phyloP scores from a whole-genome alignment of 2,888 invertebrate species.

The Caenorhabditis angaria region DNA sequence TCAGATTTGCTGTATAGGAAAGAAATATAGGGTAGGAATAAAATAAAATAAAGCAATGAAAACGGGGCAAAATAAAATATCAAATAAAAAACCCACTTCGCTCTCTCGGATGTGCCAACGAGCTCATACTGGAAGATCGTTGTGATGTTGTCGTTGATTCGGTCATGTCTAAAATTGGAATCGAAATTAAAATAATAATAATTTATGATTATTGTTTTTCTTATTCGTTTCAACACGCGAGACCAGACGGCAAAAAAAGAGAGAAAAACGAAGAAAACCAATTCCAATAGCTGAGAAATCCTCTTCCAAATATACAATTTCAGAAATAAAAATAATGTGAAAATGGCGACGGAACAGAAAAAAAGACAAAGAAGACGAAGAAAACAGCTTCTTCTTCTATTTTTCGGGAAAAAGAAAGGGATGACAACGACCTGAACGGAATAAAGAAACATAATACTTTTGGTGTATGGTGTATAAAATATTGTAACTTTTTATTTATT shows the following conservation, averaged over 20 bases:
- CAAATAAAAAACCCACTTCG: slow-evolving; percentile 27
- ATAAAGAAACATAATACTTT: slow-evolving; percentile 37
- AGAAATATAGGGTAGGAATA: too few species aligned
- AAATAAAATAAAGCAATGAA: not conserved
- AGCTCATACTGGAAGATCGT: slow-evolving; percentile 36
- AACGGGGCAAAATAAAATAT: not conserved
- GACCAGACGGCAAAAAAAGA: not conserved
- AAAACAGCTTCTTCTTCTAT: slow-evolving; percentile 6
- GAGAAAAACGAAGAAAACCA: not conserved
- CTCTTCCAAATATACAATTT: not conserved
- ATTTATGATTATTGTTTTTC: too few species aligned
- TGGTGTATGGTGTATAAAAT: slow-evolving; percentile 8
- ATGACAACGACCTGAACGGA: slow-evolving; percentile 5
- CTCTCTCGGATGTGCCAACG: slow-evolving; percentile 32
- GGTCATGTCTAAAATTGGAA: not conserved
- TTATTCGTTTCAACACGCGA: too few species aligned
- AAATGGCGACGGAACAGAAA: slow-evolving; percentile 12
- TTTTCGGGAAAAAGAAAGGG: not conserved
- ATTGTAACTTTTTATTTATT: too few species aligned
- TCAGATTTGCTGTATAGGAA: too few species aligned
- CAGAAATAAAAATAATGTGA: slow-evolving; percentile 11
- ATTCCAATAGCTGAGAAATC: not conserved
- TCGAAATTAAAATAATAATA: too few species aligned
- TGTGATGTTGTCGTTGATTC: slow-evolving; percentile 21
- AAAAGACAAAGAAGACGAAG: slow-evolving; percentile 18